Percentiles rank a stretch among this genome's conserved stretches.
phyloP scores from a whole-genome alignment of 2,888 invertebrate species.

The Thysanoteuthis rhombus region DNA sequence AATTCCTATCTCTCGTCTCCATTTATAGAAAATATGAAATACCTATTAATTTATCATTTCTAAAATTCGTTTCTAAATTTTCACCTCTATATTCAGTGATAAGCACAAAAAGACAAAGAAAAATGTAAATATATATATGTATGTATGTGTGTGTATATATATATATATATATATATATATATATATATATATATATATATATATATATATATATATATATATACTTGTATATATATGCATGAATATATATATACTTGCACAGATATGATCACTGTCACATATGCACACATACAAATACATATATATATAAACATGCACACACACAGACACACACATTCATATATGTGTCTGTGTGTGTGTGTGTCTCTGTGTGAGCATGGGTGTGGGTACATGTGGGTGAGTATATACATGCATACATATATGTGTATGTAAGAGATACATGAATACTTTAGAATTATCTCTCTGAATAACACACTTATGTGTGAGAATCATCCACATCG shows the following conservation, averaged over 20 bases:
- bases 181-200: background rate
- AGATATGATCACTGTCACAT: background rate
- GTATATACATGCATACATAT: too few relatives aligned
- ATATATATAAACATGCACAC: background rate
- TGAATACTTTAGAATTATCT: too few relatives aligned
- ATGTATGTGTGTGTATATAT: background rate
- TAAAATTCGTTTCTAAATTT: background rate
- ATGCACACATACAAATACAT: background rate
- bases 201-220: background rate
- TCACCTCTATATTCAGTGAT: background rate
- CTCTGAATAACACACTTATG: background rate
- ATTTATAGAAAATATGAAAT: background rate
- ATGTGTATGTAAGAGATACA: too few relatives aligned
- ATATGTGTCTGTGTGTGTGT: too few relatives aligned
- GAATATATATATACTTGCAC: background rate
- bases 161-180: background rate
- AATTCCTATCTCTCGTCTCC: background rate
- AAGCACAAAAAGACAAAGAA: background rate
- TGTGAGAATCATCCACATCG: too few relatives aligned
- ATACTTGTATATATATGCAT: background rate
- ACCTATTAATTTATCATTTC: slow-evolving; percentile 1
- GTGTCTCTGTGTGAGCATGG: too few relatives aligned
- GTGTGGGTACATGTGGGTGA: too few relatives aligned
- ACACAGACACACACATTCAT: background rate
- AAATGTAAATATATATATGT: background rate